These are phyloP conservation scores for Tanaodytes sp. DNA, from an alignment of 2,888 invertebrate species.

Conservation along the genomic window DNA sequence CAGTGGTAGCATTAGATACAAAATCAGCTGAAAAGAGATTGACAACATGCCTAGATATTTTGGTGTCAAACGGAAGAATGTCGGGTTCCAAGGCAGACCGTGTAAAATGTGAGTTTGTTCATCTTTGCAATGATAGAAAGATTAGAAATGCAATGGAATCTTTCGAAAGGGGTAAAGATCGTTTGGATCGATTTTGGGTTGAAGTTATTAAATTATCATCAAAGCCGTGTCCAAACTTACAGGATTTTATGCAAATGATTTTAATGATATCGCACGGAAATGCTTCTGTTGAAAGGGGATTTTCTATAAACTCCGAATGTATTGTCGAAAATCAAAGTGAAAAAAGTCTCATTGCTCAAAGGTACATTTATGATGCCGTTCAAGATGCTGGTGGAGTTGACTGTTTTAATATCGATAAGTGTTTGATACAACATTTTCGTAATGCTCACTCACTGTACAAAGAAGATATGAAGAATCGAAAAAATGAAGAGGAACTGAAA, in stretches of 20 bases:
- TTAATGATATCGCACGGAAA: conserved; percentile 54
- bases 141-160: conserved; percentile 13
- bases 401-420: conserved; percentile 43
- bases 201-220: conserved; percentile 7
- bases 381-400: conserved; percentile 31
- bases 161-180: conserved; percentile 6
- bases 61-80: conserved; percentile 9
- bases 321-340: conserved; percentile 52
- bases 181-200: conserved; percentile 24
- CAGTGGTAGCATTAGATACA: conserved; percentile 9
- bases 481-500: not conserved
- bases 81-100: conserved; percentile 21
- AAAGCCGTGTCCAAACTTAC: too few relatives aligned
- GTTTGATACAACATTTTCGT: conserved; percentile 44
- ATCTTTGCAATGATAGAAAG: conserved; percentile 1
- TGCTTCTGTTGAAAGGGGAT: conserved; percentile 54
- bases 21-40: conserved; percentile 11
- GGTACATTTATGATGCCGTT: conserved; percentile 53
- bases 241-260: conserved; percentile 39
- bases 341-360: conserved; percentile 50
- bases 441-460: conserved; percentile 43
- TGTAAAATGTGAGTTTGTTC: conserved; percentile 7
- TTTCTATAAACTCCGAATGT: conserved; percentile 53
- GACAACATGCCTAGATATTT: conserved; percentile 19
- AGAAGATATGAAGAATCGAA: conserved; percentile 24